Conservation (phyloP, 1,140 invertebrate species). For the Formica selysi region DNA sequence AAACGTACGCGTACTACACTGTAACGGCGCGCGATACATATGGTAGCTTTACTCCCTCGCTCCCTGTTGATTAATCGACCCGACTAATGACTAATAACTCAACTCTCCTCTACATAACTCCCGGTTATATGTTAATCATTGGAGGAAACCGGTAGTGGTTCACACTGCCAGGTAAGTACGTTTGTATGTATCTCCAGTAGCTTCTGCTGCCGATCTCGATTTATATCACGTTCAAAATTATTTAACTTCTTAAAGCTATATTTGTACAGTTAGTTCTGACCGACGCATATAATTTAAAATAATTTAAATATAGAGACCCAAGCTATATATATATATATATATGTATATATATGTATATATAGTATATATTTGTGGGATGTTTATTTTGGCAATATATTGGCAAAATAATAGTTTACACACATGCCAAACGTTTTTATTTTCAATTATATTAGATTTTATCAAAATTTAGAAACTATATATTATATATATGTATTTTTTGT, state of each 20-base stretch:
- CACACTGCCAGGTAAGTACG: slow-evolving; percentile 66
- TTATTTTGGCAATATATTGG: neutral
- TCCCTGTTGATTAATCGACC: slow-evolving; percentile 76
- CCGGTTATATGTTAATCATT: slow-evolving; percentile 68
- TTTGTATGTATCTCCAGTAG: slow-evolving; percentile 57
- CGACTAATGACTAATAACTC: slow-evolving; percentile 75
- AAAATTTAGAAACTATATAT: slow-evolving; percentile 11
- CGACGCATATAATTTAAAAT: neutral
- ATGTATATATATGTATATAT: neutral
- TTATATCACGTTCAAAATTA: slow-evolving; percentile 32
- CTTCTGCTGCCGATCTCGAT: slow-evolving; percentile 34
- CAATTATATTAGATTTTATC: neutral
- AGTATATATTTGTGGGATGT: slow-evolving; percentile 14
- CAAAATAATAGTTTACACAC: neutral
- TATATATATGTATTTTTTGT: slow-evolving; percentile 7
- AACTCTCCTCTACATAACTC: slow-evolving; percentile 73
- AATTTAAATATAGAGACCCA: neutral
- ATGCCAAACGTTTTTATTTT: neutral
- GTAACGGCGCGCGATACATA: slow-evolving; percentile 87
- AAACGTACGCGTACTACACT: slow-evolving; percentile 88
- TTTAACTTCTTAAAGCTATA: neutral
- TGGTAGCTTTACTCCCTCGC: slow-evolving; percentile 80
- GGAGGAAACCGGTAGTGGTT: slow-evolving; percentile 63
- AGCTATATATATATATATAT: neutral
- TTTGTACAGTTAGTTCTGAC: neutral